phyloP scores from a whole-genome alignment of 2,113 vertebrate genomes.

The Thunnus maccoyii region DNA sequence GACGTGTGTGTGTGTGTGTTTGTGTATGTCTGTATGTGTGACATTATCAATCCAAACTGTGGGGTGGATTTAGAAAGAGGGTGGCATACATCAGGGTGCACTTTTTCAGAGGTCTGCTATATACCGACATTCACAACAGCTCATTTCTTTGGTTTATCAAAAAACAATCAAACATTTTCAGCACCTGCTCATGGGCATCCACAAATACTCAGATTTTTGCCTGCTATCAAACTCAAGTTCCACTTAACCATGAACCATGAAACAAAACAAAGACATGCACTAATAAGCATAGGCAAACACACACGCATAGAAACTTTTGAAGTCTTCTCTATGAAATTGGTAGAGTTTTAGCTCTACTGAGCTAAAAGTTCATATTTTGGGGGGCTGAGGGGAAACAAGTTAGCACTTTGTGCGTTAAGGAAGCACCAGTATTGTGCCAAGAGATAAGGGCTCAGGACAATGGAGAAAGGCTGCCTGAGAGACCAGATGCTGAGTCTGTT shows the following conservation, averaged over 20 bases:
- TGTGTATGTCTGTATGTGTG: constrained; percentile 3
- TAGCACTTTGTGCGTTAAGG: constrained; percentile 52
- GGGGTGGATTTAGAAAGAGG: not conserved
- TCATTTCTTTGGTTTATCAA: constrained; percentile 12
- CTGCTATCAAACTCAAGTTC: not conserved
- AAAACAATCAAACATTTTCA: not conserved
- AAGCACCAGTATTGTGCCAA: constrained; percentile 32
- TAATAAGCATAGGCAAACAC: not conserved
- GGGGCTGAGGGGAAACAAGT: constrained; percentile 48
- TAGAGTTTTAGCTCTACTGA: constrained; percentile 25
- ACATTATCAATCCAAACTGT: constrained; percentile 27
- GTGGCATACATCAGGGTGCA: not conserved
- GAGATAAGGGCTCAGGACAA: constrained; percentile 70
- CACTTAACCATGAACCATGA: not conserved
- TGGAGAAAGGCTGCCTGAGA: constrained; percentile 41
- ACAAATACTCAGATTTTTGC: not conserved
- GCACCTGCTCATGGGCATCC: not conserved
- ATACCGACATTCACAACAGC: not conserved
- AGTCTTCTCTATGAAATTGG: constrained; percentile 15
- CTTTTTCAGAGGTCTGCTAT: no score
- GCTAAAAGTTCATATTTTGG: constrained; percentile 62
- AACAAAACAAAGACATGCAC: not conserved
- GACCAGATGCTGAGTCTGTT: constrained; percentile 37
- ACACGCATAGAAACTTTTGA: constrained; percentile 21
- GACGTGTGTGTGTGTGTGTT: constrained; percentile 8